Base-by-base conservation (phyloP, 2,113 vertebrate genomes). In the Tylochromis polylepis region DNA sequence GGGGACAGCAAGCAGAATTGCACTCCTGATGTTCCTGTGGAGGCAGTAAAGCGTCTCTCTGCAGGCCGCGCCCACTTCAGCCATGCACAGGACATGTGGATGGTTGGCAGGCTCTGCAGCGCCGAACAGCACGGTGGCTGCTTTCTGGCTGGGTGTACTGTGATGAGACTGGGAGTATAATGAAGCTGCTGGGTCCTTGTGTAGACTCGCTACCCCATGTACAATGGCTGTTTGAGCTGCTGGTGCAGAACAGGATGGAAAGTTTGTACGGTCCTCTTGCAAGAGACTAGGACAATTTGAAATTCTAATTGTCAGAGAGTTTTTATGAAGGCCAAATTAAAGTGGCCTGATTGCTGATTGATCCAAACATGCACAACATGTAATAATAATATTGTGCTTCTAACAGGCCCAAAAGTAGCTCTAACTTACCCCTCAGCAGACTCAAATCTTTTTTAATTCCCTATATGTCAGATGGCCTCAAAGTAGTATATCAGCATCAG, bases 131-230 rank as follows among this genome's bases (percentile, higher is more conserved):
- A 86, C n/a, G 62, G 58, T 83, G 82, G 59, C 84, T 87, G 87
- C 87, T 83, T 93, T 89, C 88, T 93, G 94, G 90, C 91, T 41
- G 82, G 29, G 38, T 56, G 60, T 67, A 43, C 87, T 60, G 81
- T 43, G 87, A 90, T 85, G 88, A 84, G 83, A 91, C 83, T 43
- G 88, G 77, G 83, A 81, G 85, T 36, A 72, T 94, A 93, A 95
- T 93, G 93, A 92, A 92, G 89, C 94, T 89, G 80, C 87, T 89
- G 90, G 92, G 90, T 93, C 86, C 90, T 90, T 89, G 85, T 92
- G 84, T 91, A 80, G 87, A 81, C 79, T 83, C 12, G 49, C 84
- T 86, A 49, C 85, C 43, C 24, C 12, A 16, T 92, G 89, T 77
- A 90, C 82, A 83, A 88, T 81, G 87, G 79, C 83, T 82, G 81